Evolutionary conservation across 2,113 vertebrate species (phyloP), one percentile per base, ranked within the genome.

Genomic region (Ancistrus triradiatus): DNA sequence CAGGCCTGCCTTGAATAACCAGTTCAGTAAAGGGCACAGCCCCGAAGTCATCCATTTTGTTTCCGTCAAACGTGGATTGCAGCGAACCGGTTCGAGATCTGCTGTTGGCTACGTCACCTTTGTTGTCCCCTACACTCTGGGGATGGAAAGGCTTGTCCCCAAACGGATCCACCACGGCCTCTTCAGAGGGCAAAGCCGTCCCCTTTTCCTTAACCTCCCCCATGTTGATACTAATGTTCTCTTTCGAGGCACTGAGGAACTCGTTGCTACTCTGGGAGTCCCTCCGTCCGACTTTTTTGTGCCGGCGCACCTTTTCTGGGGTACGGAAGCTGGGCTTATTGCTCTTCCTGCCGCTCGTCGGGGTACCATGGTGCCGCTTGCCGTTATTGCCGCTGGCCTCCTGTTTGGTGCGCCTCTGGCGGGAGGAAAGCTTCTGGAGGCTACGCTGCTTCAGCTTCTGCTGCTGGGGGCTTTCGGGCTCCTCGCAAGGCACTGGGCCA

Each of bases 221-320:
- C 69, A 94, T 64, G 0, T 87, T 77, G 0, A 97, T 49, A 0
- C 94, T 91, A 35, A 98, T 97, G 80, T 98, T 98, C 81, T 98
- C 95, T 66, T 98, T 98, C 1, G 95, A 97, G 83, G 95, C 87
- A 13, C 88, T 92, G 8, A 95, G 84, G 75, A 97, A 92, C 79
- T 98, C 95, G 1, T 92, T 98, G 89, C 95, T 97, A 76, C 96
- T 97, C 70, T 98, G 96, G 0, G 96, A 98, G 83, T 98, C 96
- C 60, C 93, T 86, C 37, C 94, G 88, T 1, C 93, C 92, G 0
- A 88, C 90, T 47, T 89, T 93, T 55, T 88, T 93, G 84, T 93
- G 94, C 38, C 96, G 75, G 14, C 93, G 91, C 13, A 86, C 87
- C 1, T 91, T 78, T 79, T 98, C 96, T 0, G 95, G 96, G 0